These are phyloP conservation scores for Aelia acuminata DNA, from an alignment of 2,888 invertebrate species.

Conservation along the genomic window DNA sequence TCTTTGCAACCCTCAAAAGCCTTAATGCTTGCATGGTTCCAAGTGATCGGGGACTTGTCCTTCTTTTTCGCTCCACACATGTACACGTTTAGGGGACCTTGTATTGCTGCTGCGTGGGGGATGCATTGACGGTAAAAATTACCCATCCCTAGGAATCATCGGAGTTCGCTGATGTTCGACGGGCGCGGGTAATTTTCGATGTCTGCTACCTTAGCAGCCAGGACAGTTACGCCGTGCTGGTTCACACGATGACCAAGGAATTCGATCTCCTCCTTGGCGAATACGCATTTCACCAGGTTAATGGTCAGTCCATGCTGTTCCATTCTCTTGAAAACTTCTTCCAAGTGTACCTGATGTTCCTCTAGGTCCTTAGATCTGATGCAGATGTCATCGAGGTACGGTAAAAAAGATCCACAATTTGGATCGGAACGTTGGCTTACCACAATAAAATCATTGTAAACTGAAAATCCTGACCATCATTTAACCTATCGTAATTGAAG, in stretches of 20 bases:
- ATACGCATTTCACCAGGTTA: constrained; percentile 57
- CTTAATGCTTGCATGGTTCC: background rate
- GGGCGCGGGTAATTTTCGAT: background rate
- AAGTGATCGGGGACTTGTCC: background rate
- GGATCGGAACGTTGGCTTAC: no score
- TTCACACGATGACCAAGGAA: constrained; percentile 56
- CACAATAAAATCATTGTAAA: no score
- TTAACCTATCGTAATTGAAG: no score
- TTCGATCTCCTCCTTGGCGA: background rate
- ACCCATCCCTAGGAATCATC: constrained; percentile 4
- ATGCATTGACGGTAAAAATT: background rate
- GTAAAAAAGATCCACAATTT: no score
- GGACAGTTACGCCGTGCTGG: constrained; percentile 55
- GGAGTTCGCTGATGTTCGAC: no score
- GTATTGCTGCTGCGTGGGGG: background rate
- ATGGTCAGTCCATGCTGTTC: constrained; percentile 56
- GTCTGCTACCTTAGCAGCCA: constrained; percentile 59
- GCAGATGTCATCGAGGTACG: constrained; percentile 66
- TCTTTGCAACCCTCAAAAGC: background rate
- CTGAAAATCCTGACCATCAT: no score
- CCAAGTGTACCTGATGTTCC: constrained; percentile 57
- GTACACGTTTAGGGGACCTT: background rate
- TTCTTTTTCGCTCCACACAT: background rate
- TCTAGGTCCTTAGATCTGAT: background rate
- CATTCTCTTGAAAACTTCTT: constrained; percentile 50